Base-by-base conservation (phyloP, 2,888 invertebrate genomes). In the Nyleta sp. region DNA sequence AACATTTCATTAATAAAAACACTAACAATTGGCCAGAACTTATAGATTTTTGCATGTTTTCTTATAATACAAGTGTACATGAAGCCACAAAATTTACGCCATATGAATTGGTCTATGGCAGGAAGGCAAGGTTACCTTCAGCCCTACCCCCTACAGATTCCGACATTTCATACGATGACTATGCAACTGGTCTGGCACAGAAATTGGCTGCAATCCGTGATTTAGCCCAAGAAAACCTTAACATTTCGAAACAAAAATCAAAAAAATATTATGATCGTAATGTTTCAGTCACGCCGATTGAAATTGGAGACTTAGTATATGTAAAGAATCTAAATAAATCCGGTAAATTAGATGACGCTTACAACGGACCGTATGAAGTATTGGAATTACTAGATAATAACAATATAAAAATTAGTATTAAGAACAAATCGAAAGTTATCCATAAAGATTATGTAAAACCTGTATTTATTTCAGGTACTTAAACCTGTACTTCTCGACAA, bases 261-360 rank as follows among this genome's bases (percentile, higher is more conserved):
- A 81, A 81, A 55, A n/a, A 13, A 8, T 74, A 76, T 42, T 77
- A 78, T 33, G 80, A 80, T n/a, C n/a, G n/a, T n/a, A n/a, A n/a
- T n/a, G n/a, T n/a, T n/a, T n/a, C n/a, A n/a, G n/a, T n/a, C n/a
- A n/a, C n/a, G n/a, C n/a, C n/a, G n/a, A n/a, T n/a, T n/a, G n/a
- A n/a, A n/a, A n/a, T n/a, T n/a, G 40, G 40, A 1, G 40, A 40
- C 11, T 15, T 40, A 1, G 40, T 40, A 40, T 40, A 40, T 17
- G n/a, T n/a, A n/a, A n/a, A n/a, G n/a, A n/a, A n/a, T n/a, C n/a
- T n/a, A n/a, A n/a, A n/a, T n/a, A 24, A 24, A 24, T 24, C 24
- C 7, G 7, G 7, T 24, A 60, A 60, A 13, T 15, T 46, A 0
- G 60, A 60, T 11, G 60, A 60, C 18, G 42, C 24, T 11, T 59